Base-by-base conservation (phyloP, 2,113 vertebrate species). In the Enhydra lutris region DNA sequence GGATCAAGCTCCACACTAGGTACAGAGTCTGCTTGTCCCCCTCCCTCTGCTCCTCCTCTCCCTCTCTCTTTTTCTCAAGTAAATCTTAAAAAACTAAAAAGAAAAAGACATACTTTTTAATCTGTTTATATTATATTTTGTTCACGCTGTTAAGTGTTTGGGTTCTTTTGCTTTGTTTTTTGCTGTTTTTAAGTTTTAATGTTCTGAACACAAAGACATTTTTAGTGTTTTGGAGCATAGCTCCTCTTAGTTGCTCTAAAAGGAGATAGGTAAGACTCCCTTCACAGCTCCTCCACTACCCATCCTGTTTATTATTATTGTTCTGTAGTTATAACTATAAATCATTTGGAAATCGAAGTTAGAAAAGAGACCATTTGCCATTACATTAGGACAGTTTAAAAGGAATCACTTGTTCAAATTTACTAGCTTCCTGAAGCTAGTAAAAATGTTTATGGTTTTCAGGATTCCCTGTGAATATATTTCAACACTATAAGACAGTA, bases 371-470 rank as follows among this genome's bases (percentile, higher is more conserved):
- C 93, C 86, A 92, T 83, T 97, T 92, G 39, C 94, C 91, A 88
- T 95, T 81, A 65, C 34, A 84, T 95, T 92, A 95, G 84, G 86
- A 92, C 55, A 94, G 71, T 89, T 94, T 96, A 94, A 97, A 79
- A 96, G 91, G 86, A 96, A 94, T 96, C 89, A 50, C 81, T 95
- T 97, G 86, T 94, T 96, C 91, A 86, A 76, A 71, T 95, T 97
- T 97, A 96, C 80, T 96, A 86, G 92, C 97, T 98, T 98, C 89
- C 87, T 90, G 69, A 97, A 97, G 95, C 96, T 94, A 97, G 91
- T 97, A 81, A 83, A 98, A 94, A 96, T 93, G 57, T 94, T 97
- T 97, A 93, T 96, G 80, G 74, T 61, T 89, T 94, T 73, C 7
- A 67, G 59, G 65, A 91, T 69, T 97, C 97, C 45, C 57, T 96